These are phyloP conservation scores for Chascanopsetta lugubris DNA, from an alignment of 2,113 vertebrate species.

Conservation along the genomic window DNA sequence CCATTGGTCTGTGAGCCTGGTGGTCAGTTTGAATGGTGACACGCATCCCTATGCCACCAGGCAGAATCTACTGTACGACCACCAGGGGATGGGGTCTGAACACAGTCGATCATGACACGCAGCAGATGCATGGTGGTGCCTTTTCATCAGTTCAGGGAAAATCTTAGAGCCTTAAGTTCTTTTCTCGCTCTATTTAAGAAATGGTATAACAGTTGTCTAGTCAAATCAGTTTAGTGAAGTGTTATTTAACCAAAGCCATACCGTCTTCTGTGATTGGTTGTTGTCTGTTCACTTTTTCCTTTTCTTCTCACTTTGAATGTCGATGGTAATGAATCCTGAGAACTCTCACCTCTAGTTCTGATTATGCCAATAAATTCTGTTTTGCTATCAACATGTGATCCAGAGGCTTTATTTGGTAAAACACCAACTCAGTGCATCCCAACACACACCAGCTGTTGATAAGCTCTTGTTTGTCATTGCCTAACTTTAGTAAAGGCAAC, in stretches of 20 bases:
- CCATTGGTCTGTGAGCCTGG: constrained; percentile 53
- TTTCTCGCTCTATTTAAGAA: constrained; percentile 58
- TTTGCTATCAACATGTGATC: constrained; percentile 65
- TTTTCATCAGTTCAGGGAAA: constrained; percentile 72
- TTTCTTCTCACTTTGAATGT: constrained; percentile 64
- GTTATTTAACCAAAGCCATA: constrained; percentile 77
- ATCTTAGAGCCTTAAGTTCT: constrained; percentile 61
- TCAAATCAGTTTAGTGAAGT: constrained; percentile 56
- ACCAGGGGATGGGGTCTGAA: constrained; percentile 39
- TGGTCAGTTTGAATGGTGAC: constrained; percentile 25
- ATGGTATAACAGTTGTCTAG: constrained; percentile 45
- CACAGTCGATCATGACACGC: constrained; percentile 29
- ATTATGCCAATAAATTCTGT: constrained; percentile 87
- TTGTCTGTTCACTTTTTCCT: constrained; percentile 37
- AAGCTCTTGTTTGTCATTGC: no score
- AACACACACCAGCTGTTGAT: neutral
- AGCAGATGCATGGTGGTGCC: no score
- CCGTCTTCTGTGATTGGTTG: constrained; percentile 45
- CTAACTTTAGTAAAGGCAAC: no score
- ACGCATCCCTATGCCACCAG: constrained; percentile 38
- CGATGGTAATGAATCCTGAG: constrained; percentile 52
- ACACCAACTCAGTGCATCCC: neutral
- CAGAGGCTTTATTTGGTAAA: constrained; percentile 10
- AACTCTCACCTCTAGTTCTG: constrained; percentile 72
- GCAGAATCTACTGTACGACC: constrained; percentile 64